Base-by-base conservation (phyloP, 2,888 invertebrate species). In the Phortica okadai region DNA sequence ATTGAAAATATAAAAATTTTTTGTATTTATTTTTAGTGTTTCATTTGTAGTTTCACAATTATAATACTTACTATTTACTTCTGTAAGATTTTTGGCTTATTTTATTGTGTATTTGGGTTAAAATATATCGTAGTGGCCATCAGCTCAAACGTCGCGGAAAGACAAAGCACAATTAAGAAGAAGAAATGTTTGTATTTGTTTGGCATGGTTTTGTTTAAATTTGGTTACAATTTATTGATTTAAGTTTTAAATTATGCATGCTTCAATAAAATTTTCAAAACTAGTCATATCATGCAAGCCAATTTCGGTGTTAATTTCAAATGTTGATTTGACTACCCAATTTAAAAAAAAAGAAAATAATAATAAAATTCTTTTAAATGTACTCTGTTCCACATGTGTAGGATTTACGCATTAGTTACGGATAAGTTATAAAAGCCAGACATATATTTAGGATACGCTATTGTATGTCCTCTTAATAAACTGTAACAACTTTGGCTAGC, bases 101-200 rank as follows among this genome's bases (percentile, higher is more conserved):
- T 86, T 84, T 85, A 82, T 76, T 83, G 50, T 77, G 58, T 85
- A 88, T 90, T 88, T 88, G 45, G 85, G 87, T 88, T 88, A 88
- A 84, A 86, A 89, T 89, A 84, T 88, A 88, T 91, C 90, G 90
- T 88, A 88, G 90, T 89, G 90, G 90, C 91, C 91, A 90, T 91
- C 91, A 91, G 91, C 91, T 90, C 91, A 91, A 91, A 90, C 91
- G 91, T 91, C 91, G 91, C 90, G 91, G 91, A 92, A 92, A 92
- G 91, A 92, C 91, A 92, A 92, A 92, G 91, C 91, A 91, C 92
- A 92, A 91, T 91, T 89, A 90, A 90, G 89, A 90, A 90, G 85
- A 86, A 85, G 83, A 90, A 88, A 88, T 67, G 67, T 67, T 67
- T 67, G 67, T 67, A 67, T 83, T 82, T 82, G 80, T 83, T 80